Percentiles rank a stretch among this genome's conserved stretches.
These are phyloP conservation scores for Littorina saxatilis DNA, from an alignment of 1,140 invertebrate species.

Conservation along the genomic window DNA sequence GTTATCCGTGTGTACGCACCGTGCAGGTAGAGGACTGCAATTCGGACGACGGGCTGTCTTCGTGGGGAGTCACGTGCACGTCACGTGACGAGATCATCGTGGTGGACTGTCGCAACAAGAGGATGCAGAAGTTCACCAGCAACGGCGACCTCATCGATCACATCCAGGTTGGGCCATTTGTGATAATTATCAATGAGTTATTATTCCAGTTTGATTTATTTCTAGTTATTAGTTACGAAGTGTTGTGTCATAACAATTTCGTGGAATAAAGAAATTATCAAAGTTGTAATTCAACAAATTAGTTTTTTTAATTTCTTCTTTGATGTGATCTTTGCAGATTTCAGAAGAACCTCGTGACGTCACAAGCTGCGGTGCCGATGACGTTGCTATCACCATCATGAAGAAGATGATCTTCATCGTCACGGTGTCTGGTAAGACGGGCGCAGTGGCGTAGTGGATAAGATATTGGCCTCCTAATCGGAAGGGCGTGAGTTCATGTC, in stretches of 20 bases:
- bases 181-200: background rate
- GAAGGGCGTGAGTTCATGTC: too few species aligned
- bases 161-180: slow-evolving; percentile 42
- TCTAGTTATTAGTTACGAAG: too few species aligned
- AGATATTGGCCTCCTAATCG: too few species aligned
- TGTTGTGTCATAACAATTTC: too few species aligned
- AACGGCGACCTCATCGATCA: slow-evolving; percentile 67
- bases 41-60: slow-evolving; percentile 57
- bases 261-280: too few species aligned
- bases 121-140: slow-evolving; percentile 67
- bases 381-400: slow-evolving; percentile 66
- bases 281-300: too few species aligned
- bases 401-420: slow-evolving; percentile 62
- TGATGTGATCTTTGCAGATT: slow-evolving; percentile 24
- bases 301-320: too few species aligned
- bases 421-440: slow-evolving; percentile 35
- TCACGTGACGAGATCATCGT: slow-evolving; percentile 67
- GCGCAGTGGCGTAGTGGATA: too few species aligned
- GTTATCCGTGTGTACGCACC: too few species aligned
- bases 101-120: slow-evolving; percentile 63
- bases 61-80: slow-evolving; percentile 67
- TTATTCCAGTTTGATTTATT: too few species aligned
- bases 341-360: slow-evolving; percentile 68
- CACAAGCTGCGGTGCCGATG: slow-evolving; percentile 58
- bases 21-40: slow-evolving; percentile 53